Conservation (phyloP, 2,113 vertebrate genomes). For the Todiramphus saurophagus region DNA sequence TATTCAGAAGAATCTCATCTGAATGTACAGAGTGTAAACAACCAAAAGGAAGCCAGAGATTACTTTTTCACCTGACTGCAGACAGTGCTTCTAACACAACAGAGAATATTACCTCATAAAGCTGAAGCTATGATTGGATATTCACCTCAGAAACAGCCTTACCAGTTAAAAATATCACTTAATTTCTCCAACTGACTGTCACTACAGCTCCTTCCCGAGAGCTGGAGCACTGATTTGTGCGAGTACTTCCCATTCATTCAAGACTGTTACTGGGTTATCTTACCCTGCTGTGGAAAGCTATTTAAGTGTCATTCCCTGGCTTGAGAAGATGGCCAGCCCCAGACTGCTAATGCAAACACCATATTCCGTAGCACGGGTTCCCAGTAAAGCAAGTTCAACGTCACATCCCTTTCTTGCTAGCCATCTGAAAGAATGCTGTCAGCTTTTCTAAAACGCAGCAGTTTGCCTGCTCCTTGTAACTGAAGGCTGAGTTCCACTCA, state of each 20-base stretch:
- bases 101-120: not conserved
- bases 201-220: not conserved
- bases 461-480: not conserved
- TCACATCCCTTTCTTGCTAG: not conserved
- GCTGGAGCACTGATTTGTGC: not conserved
- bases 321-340: not conserved
- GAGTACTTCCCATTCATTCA: not conserved
- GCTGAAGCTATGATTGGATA: not conserved
- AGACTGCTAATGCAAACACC: not conserved
- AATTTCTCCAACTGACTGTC: not conserved
- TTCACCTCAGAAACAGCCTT: not conserved
- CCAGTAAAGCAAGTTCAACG: not conserved
- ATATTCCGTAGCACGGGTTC: not conserved
- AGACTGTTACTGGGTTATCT: not conserved
- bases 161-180: not conserved
- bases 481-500: not conserved
- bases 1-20: not conserved
- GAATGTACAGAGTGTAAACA: not conserved
- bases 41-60: not conserved
- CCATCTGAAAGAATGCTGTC: not conserved
- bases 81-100: not conserved
- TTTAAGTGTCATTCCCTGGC: not conserved
- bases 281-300: not conserved
- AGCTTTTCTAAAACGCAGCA: not conserved
- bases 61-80: not conserved